These are phyloP conservation scores for Benthochromis sp. DNA, from an alignment of 2,113 vertebrate species.

Conservation along the genomic window DNA sequence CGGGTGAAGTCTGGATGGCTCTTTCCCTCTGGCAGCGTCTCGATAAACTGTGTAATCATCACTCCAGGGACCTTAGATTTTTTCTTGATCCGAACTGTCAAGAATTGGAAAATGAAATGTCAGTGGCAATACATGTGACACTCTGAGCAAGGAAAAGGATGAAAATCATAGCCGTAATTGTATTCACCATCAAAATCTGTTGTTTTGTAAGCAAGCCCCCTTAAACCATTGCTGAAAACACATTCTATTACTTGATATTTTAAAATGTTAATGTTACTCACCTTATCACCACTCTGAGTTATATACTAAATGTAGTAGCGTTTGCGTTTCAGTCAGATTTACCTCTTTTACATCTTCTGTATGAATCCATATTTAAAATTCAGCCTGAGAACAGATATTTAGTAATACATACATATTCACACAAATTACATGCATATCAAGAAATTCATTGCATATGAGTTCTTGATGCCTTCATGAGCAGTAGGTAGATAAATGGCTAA, in stretches of 20 bases:
- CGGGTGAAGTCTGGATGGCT: constrained; percentile 78
- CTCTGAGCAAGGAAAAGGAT: neutral
- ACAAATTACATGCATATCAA: neutral
- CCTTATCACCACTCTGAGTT: neutral
- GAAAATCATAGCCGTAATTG: neutral
- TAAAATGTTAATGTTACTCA: constrained; percentile 38
- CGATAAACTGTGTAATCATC: constrained; percentile 73
- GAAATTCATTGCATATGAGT: neutral
- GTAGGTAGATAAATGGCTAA: neutral
- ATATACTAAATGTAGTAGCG: neutral
- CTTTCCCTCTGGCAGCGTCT: constrained; percentile 75
- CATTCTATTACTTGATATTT: constrained; percentile 39
- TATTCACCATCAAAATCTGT: neutral
- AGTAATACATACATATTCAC: constrained; percentile 21
- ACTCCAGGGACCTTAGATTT: constrained; percentile 77
- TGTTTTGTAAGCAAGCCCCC: neutral
- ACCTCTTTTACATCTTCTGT: neutral
- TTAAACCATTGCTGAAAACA: constrained; percentile 13
- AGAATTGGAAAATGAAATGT: constrained; percentile 9
- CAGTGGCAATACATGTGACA: neutral
- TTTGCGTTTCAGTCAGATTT: neutral
- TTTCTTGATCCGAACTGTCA: constrained; percentile 64
- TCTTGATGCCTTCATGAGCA: constrained; percentile 33
- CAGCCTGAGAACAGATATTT: constrained; percentile 28
- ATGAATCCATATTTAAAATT: neutral